Base-by-base conservation (phyloP, 2,888 invertebrate genomes). In the Dorcus hopei region DNA sequence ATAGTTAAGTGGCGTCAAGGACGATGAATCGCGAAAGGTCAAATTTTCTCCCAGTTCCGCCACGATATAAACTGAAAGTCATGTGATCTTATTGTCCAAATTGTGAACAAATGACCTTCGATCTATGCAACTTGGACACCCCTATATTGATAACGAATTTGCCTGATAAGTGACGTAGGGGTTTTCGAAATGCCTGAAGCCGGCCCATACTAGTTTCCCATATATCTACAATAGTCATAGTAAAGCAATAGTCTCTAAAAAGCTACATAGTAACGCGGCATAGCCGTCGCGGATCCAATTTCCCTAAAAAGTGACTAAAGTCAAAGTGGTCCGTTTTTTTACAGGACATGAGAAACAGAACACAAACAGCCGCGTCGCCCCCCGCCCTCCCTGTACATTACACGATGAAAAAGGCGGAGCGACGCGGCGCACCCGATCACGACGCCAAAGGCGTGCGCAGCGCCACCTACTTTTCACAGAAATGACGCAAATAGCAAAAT, bases 291-390 rank as follows among this genome's bases (percentile, higher is more conserved):
- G 26, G 65, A 63, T 65, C 69, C 58, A 70, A 70, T 72, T 77
- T 76, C 77, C 77, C 77, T 72, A 73, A 76, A 76, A 76, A 74
- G 76, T 76, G 77, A 77, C 77, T 65, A 53, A 62, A 19, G 54
- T 55, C 42, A n/a, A 48, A 26, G 9, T 26, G 49, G 33, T 19
- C 49, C 54, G 19, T 19, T 9, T 19, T 23, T 16, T 38, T 39
- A 51, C 43, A 9, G 26, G 26, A 33, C 26, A 33, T 7, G 26
- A 33, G 16, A 42, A 42, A 42, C 14, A 16, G 5, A 11, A 42
- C 42, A 14, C 14, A 42, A 42, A 16, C 5, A 1, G 42, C 14
- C 42, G 42, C 14, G 11, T 8, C 42, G 42, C 5, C 14, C 16
- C 42, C 14, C 42, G 26, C 26, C 26, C 7, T 23, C 19, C 19